Base-by-base conservation (phyloP, 1,140 invertebrate species). In the Megathymus violae region DNA sequence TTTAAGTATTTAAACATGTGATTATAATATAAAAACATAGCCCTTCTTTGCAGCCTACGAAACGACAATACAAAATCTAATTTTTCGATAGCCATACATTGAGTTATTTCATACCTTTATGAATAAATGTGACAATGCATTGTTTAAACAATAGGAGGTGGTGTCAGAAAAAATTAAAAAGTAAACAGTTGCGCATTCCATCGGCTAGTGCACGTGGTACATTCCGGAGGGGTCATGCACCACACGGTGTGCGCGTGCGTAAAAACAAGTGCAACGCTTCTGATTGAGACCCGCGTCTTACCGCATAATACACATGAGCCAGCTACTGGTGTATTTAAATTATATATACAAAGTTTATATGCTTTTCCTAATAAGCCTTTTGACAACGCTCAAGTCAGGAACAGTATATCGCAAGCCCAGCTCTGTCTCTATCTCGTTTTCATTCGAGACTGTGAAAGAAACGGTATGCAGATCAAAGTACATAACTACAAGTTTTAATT, bases 111-210 rank as follows among this genome's bases (percentile, higher is more conserved):
- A 22, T 3, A 2, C 2, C 5, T 22, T 22, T 22, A 22, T 76
- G 78, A 79, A 80, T 76, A 80, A 70, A 75, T 76, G 80, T 78
- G 78, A 81, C 82, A 81, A 80, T 74, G 78, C 76, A 85, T 83
- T 86, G 84, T 85, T 87, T 89, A 82, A 22, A 19, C 4, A 9
- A n/a, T n/a, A 46, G 15, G 74, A 67, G 54, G 67, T 48, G 64
- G 67, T 71, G 75, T 80, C 81, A 85, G 82, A 75, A 63, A n/a
- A n/a, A n/a, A n/a, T n/a, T n/a, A 84, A 88, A 85, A 86, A 81
- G 80, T 78, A 88, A 88, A 90, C 84, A 88, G 82, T 88, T 82
- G 85, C 83, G 84, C 88, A 90, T 90, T 86, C 88, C 88, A 78
- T 76, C 51, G 82, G 77, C 79, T 78, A 86, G 81, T 82, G 81